Percentiles rank a stretch among this genome's conserved stretches.
phyloP scores from a whole-genome alignment of 2,113 vertebrate genomes.

The Channa argus region DNA sequence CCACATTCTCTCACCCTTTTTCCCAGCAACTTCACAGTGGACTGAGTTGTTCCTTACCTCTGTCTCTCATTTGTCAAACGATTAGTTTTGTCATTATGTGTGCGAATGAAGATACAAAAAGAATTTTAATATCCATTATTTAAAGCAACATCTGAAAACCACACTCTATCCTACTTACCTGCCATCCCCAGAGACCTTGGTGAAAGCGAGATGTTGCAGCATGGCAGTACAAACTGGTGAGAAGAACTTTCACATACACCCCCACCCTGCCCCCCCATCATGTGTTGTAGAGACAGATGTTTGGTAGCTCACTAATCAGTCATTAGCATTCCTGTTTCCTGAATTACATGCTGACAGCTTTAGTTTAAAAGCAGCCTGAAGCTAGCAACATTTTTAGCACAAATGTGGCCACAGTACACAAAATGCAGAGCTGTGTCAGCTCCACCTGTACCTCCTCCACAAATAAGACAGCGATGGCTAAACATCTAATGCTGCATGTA shows the following conservation, averaged over 20 bases:
- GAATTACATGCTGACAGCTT: slow-evolving; percentile 6
- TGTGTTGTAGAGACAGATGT: slow-evolving; percentile 53
- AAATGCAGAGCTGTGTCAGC: not conserved
- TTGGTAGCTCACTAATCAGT: slow-evolving; percentile 30
- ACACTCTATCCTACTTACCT: slow-evolving; percentile 82
- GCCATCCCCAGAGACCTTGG: slow-evolving; percentile 83
- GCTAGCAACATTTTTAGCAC: not conserved
- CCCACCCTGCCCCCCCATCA: slow-evolving; percentile 42
- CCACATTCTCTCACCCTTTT: not conserved
- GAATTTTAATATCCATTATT: slow-evolving; percentile 32
- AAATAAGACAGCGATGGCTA: not conserved
- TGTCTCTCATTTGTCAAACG: slow-evolving; percentile 23
- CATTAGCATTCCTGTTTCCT: not conserved
- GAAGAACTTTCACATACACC: slow-evolving; percentile 74
- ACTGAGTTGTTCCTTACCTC: slow-evolving; percentile 10
- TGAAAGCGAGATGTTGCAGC: slow-evolving; percentile 84
- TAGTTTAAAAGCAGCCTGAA: not conserved
- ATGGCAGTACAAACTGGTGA: slow-evolving; percentile 83
- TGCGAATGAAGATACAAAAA: slow-evolving; percentile 40
- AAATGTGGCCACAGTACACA: too few species aligned
- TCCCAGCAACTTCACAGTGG: slow-evolving; percentile 9
- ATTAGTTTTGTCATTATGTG: slow-evolving; percentile 57
- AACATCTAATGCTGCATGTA: not conserved
- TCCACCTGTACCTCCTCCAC: not conserved
- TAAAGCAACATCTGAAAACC: slow-evolving; percentile 65